Base-by-base conservation (phyloP, 1,140 invertebrate genomes). In the Drosophila lowei region DNA sequence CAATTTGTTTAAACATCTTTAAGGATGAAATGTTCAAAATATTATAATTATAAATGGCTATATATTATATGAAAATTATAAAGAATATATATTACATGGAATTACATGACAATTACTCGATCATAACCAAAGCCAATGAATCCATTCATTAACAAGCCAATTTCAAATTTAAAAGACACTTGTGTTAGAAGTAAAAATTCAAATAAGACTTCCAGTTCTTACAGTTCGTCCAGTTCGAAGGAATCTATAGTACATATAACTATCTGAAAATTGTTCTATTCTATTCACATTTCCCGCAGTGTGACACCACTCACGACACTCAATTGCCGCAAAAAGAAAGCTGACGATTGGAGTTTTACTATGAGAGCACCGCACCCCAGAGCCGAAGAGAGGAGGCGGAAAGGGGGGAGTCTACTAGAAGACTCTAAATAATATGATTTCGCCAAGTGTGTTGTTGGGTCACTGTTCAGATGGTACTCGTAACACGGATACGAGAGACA, bases 321-420 rank as follows among this genome's bases (percentile, higher is more conserved):
- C 48, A 48, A 57, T 66, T 75, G 61, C 67, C 46, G 60, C 60
- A 61, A 77, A 79, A 73, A 61, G 75, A 77, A 73, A 73, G 71
- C 77, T 78, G 55, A 68, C 60, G 30, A 18, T 25, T 25, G 5
- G 34, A 38, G 3, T 67, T 55, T 61, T 77, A 58, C 67, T 65
- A 50, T 0, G 44, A 63, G 47, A 50, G 48, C 7, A 49, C n/a
- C 28, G 54, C 25, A 48, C 15, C 18, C n/a, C 47, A 18, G 7
- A 41, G 25, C 0, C 28, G 7, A 30, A 8, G 28, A 28, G 43
- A 34, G 53, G 28, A 25, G 21, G 16, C 25, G 52, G 13, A 54
- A 21, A 34, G n/a, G 46, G 49, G 49, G 54, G 18, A 57, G 18
- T 34, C 21, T 41, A 18, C 41, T 23, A 23, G 47, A 38, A 38